Evolutionary conservation across 2,888 invertebrate genomes (phyloP), one percentile per base, ranked within the genome.

Genomic region (Caenorhabditis afra): DNA sequence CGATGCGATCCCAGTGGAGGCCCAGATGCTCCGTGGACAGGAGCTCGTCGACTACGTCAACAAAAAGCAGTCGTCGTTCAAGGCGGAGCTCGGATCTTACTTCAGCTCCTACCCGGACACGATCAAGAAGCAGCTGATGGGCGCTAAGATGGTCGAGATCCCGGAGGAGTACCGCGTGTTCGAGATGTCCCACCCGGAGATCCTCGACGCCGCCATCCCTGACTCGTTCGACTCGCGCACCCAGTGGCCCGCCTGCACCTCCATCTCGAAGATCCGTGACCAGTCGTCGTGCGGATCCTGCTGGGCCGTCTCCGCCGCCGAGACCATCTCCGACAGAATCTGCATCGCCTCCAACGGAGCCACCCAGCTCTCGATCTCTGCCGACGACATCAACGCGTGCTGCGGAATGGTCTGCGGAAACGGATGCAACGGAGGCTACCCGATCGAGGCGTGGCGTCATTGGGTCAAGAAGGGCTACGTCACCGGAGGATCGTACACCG

Each of bases 381-480:
- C 92, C n/a, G 91, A 92, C 82, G 91, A 92, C 78, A 87, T 92
- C 70, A 87, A 91, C 37, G 82, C 90, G 4, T 92, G 92, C 87
- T 86, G 85, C 57, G 91, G 91, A 78, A 62, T 49, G 18, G 44
- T 74, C 3, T 91, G 91, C 86, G 91, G 91, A 76, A 85, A 87
- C 67, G 91, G 91, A 61, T 95, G 95, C 90, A 93, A 94, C 88
- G 96, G 95, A 29, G 96, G 96, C 3, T 94, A 93, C 90, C 94
- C 94, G 4, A 93, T 94, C 0, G 92, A 93, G 16, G 96, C 96
- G 12, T 96, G 96, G 96, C 92, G 93, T 59, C 95, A 94, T 91
- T 96, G 95, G 94, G 94, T 94, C 23, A 92, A 93, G 73, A 93
- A 93, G 61, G 96, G 96, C 3, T 91, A 96, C 59, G 96, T 96